phyloP scores from a whole-genome alignment of 53 echinoderm and acorn worm genomes.

The Arbacia lixula region DNA sequence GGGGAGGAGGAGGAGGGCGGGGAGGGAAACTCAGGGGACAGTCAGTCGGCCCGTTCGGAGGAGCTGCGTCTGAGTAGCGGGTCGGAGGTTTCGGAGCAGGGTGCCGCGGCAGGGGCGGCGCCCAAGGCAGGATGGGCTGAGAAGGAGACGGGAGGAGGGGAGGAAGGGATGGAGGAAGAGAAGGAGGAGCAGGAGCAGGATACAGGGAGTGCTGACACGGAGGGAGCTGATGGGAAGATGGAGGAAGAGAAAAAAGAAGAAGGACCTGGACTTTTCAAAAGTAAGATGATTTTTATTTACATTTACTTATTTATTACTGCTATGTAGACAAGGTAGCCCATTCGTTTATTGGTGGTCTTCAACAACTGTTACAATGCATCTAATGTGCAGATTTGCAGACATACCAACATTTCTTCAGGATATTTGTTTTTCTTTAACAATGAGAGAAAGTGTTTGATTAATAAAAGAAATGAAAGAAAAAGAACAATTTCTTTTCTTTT shows the following conservation, averaged over 20 bases:
- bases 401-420: too few relatives aligned
- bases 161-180: slow-evolving; percentile 17
- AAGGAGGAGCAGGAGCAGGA: background rate
- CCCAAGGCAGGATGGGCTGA: too few relatives aligned
- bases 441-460: too few relatives aligned
- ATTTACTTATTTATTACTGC: background rate
- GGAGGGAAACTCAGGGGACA: background rate
- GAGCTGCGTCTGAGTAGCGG: slow-evolving; percentile 17
- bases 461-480: too few relatives aligned
- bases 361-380: too few relatives aligned
- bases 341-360: too few relatives aligned
- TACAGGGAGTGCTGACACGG: background rate
- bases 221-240: background rate
- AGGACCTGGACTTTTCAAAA: slow-evolving; percentile 36
- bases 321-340: too few relatives aligned
- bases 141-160: background rate
- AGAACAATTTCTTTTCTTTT: too few relatives aligned
- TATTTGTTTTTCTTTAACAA: too few relatives aligned
- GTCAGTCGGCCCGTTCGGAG: background rate
- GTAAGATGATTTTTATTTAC: slow-evolving; percentile 10
- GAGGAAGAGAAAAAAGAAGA: slow-evolving; percentile 3
- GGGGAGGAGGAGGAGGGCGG: slow-evolving; percentile 1
- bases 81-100: slow-evolving; percentile 11
- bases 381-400: too few relatives aligned
- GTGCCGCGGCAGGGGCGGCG: background rate